Conservation (phyloP, 2,888 invertebrate species). For the Hypomecis punctinalis region DNA sequence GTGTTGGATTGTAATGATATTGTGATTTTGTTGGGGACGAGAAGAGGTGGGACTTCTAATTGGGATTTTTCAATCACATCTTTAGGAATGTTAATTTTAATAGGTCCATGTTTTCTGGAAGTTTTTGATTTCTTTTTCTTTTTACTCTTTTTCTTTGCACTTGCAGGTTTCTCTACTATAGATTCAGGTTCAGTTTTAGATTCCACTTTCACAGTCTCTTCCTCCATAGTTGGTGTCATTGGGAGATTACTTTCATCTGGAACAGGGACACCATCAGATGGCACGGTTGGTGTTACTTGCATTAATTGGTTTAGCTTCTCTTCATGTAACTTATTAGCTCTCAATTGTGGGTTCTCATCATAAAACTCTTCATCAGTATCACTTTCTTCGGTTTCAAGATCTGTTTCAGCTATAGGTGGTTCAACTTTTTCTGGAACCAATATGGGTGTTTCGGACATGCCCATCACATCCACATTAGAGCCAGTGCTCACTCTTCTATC, state of each 20-base stretch:
- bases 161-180: conserved; percentile 80
- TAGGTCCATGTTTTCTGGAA: conserved; percentile 79
- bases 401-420: conserved; percentile 90
- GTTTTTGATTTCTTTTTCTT: conserved; percentile 84
- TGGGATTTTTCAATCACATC: conserved; percentile 70
- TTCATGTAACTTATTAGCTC: conserved; percentile 89
- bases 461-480: conserved; percentile 84
- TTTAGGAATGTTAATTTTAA: conserved; percentile 87
- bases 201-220: conserved; percentile 74
- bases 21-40: conserved; percentile 77
- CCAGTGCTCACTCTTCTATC: conserved; percentile 74
- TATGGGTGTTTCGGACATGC: conserved; percentile 77
- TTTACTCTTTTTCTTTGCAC: conserved; percentile 89
- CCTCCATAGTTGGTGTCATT: conserved; percentile 84
- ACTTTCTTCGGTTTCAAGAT: conserved; percentile 93
- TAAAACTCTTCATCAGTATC: conserved; percentile 96
- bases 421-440: conserved; percentile 82
- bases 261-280: conserved; percentile 75
- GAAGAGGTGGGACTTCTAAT: conserved; percentile 53
- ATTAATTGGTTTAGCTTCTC: conserved; percentile 90
- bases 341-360: conserved; percentile 91
- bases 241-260: conserved; percentile 88
- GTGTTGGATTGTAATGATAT: conserved; percentile 81
- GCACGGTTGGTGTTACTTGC: conserved; percentile 86
- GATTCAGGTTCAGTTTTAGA: conserved; percentile 64